Evolutionary conservation across 2,113 vertebrate genomes (phyloP).

Genomic region (Amblyopsis rosae): DNA sequence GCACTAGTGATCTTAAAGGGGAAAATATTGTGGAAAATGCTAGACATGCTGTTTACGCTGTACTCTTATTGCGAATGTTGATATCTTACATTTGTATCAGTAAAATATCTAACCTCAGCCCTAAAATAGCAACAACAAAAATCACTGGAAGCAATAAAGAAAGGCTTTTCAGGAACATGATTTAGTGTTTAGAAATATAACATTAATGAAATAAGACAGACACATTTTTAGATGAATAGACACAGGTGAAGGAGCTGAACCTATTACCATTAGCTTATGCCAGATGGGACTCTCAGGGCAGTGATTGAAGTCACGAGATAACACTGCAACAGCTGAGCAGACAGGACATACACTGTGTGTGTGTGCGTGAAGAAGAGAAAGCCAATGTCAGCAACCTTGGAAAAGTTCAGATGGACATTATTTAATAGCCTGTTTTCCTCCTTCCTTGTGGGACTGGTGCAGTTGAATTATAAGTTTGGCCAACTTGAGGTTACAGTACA

Average conservation of each 20-base stretch:
- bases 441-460: too few relatives aligned
- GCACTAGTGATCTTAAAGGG: too few relatives aligned
- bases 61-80: too few relatives aligned
- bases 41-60: too few relatives aligned
- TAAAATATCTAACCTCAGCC: background rate
- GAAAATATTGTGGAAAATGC: too few relatives aligned
- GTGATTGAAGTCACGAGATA: slow-evolving; percentile 34
- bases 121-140: too few relatives aligned
- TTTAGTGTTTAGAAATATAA: too few relatives aligned
- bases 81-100: too few relatives aligned
- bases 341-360: slow-evolving; percentile 7
- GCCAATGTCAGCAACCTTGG: slow-evolving; percentile 1
- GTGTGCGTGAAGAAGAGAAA: slow-evolving; percentile 11
- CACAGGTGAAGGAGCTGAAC: background rate
- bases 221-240: background rate
- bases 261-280: background rate
- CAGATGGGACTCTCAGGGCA: background rate
- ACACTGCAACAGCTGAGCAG: slow-evolving; percentile 24
- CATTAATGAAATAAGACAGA: background rate
- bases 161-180: too few relatives aligned
- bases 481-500: too few relatives aligned
- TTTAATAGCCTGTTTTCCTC: background rate
- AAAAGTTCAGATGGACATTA: background rate
- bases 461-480: too few relatives aligned
- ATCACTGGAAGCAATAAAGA: too few relatives aligned